These are phyloP conservation scores for Apogon hyalosoma DNA, from an alignment of 2,797 vertebrate genomes.

Conservation along the genomic window DNA sequence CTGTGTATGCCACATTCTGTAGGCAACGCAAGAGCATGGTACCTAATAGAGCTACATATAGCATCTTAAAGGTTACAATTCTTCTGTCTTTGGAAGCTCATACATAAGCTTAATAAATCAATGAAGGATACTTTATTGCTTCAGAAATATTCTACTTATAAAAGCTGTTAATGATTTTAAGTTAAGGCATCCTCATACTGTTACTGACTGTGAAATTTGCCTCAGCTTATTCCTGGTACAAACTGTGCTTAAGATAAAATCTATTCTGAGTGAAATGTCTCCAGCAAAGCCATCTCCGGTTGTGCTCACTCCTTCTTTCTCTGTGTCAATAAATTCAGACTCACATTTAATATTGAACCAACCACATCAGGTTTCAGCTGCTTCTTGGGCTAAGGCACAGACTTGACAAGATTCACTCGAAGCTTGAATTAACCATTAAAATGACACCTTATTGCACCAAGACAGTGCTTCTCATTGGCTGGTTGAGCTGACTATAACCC, in stretches of 20 bases:
- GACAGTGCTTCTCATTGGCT: slow-evolving; percentile 44
- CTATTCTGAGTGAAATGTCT: neutral
- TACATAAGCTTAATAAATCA: slow-evolving; percentile 6
- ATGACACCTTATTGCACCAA: slow-evolving; percentile 9
- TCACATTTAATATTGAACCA: slow-evolving; percentile 3
- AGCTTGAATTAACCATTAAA: neutral
- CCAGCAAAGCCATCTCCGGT: neutral
- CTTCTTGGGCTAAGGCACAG: neutral
- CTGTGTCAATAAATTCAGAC: neutral
- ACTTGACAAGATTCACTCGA: slow-evolving; percentile 7
- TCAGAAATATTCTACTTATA: slow-evolving; percentile 19
- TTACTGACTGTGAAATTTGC: slow-evolving; percentile 24
- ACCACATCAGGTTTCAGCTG: slow-evolving; percentile 2
- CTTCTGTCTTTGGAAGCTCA: neutral
- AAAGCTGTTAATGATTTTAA: slow-evolving; percentile 9
- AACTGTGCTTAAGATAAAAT: slow-evolving; percentile 20
- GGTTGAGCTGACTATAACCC: slow-evolving; percentile 33
- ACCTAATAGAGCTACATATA: slow-evolving; percentile 16
- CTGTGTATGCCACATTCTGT: slow-evolving; percentile 18
- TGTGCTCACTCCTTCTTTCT: neutral
- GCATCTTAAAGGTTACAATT: slow-evolving; percentile 7
- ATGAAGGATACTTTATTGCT: slow-evolving; percentile 15
- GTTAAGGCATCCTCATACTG: slow-evolving; percentile 1
- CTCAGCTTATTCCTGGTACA: neutral
- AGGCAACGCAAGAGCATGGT: slow-evolving; percentile 23